Conservation (phyloP, 2,113 vertebrate genomes). For the Plotosus lineatus region DNA sequence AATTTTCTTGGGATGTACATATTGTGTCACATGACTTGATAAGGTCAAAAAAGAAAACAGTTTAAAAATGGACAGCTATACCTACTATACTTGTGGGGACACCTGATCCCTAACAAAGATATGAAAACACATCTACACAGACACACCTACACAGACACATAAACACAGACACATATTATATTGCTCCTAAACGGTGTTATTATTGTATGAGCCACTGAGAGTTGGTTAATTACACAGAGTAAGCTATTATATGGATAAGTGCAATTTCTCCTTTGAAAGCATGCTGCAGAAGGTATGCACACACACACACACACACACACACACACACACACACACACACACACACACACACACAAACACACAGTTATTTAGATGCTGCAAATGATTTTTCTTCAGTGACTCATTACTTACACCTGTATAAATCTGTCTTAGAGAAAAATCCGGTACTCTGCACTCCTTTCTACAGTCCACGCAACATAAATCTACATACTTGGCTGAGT, state of each 20-base stretch:
- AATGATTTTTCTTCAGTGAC: conserved; percentile 2
- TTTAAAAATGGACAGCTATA: neutral
- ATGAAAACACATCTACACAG: neutral
- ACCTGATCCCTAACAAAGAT: neutral
- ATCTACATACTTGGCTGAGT: conserved; percentile 23
- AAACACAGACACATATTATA: neutral
- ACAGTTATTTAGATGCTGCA: neutral
- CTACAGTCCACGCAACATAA: neutral
- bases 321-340: no score
- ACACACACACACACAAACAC: no score
- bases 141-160: neutral
- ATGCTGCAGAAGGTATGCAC: neutral
- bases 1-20: no score
- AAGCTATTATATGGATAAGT: conserved; percentile 11
- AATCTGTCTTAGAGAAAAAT: conserved; percentile 20
- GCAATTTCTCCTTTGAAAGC: neutral
- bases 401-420: conserved; percentile 12
- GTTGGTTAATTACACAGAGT: neutral
- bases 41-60: no score
- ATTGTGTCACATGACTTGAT: neutral
- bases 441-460: conserved; percentile 10
- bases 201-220: neutral
- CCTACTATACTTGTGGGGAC: neutral
- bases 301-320: no score
- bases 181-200: neutral